Percentiles rank a stretch among this genome's conserved stretches.
These are phyloP conservation scores for Tanaodytes sp. DNA, from an alignment of 2,888 invertebrate species.

Conservation along the genomic window DNA sequence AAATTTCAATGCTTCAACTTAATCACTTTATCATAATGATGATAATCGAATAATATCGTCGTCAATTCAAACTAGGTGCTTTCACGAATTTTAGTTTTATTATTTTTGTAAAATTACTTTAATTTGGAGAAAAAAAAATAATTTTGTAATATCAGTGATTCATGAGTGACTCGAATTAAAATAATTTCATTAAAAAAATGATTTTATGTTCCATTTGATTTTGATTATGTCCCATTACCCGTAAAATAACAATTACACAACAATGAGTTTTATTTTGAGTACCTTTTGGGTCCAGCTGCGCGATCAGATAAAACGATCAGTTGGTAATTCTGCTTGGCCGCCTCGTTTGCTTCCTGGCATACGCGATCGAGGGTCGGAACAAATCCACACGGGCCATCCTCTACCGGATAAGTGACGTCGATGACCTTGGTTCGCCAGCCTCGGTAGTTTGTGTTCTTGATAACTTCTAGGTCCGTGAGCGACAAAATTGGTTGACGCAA, in stretches of 20 bases:
- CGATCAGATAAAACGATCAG: slow-evolving; percentile 91
- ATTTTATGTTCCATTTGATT: no score
- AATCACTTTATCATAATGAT: no score
- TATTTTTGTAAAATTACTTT: neutral
- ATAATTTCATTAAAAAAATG: no score
- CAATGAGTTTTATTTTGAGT: slow-evolving; percentile 4
- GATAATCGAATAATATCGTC: no score
- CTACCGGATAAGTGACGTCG: slow-evolving; percentile 89
- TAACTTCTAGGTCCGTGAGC: slow-evolving; percentile 88
- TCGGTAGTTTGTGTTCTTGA: slow-evolving; percentile 87
- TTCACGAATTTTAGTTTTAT: slow-evolving; percentile 1
- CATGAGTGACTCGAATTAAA: no score
- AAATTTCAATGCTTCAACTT: no score
- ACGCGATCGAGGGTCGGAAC: slow-evolving; percentile 85
- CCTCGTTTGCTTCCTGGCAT: slow-evolving; percentile 85
- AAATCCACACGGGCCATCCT: slow-evolving; percentile 84
- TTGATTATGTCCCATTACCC: no score
- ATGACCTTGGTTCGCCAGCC: slow-evolving; percentile 92
- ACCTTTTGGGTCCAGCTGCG: slow-evolving; percentile 76
- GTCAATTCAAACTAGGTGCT: no score
- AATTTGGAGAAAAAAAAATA: no score
- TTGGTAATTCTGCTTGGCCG: slow-evolving; percentile 85
- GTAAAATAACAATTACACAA: no score
- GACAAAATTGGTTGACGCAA: slow-evolving; percentile 95
- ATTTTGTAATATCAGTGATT: no score